phyloP scores from a whole-genome alignment of 2,888 invertebrate genomes.

The Sisyra nigra region DNA sequence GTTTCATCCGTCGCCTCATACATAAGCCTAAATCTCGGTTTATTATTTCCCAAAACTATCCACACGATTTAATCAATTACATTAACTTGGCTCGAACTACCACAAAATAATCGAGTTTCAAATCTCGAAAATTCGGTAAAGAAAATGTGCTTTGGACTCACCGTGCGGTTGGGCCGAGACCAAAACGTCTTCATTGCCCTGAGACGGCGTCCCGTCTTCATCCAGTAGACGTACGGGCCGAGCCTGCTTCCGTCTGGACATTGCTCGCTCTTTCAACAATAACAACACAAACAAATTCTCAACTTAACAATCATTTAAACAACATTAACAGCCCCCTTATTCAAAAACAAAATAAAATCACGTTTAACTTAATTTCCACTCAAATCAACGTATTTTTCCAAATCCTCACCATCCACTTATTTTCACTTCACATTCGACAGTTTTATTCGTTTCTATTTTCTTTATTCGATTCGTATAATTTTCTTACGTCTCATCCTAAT shows the following conservation, averaged over 20 bases:
- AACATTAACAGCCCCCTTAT: neutral
- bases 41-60: too few relatives aligned
- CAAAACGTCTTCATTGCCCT: conserved; percentile 12
- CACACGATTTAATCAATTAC: neutral
- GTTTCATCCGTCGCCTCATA: too few relatives aligned
- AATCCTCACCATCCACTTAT: neutral
- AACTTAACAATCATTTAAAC: neutral
- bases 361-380: conserved; percentile 1
- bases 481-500: too few relatives aligned
- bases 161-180: conserved; percentile 16
- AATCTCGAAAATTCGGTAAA: neutral
- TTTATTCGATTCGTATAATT: too few relatives aligned
- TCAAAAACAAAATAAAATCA: neutral
- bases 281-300: conserved; percentile 8
- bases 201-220: conserved; percentile 27
- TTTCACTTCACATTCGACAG: neutral
- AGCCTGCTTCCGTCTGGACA: conserved; percentile 38
- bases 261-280: conserved; percentile 14
- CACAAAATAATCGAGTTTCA: neutral
- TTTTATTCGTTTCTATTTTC: neutral
- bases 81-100: neutral
- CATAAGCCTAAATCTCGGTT: too few relatives aligned
- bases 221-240: conserved; percentile 33
- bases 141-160: conserved; percentile 17
- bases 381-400: neutral